Conservation (phyloP, 2,113 vertebrate species). For the Rhinolophus ferrumequinum region DNA sequence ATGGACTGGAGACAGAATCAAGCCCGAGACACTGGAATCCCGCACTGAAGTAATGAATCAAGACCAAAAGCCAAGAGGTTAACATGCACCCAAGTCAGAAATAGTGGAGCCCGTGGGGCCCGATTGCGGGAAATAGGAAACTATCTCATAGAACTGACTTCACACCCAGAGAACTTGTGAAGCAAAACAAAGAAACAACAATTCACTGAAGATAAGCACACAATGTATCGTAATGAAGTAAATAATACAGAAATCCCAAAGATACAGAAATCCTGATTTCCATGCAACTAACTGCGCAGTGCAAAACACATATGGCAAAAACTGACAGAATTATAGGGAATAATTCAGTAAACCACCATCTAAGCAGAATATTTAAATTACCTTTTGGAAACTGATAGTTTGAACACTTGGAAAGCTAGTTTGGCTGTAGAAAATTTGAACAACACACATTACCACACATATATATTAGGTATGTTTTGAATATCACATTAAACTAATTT, state of each 20-base stretch:
- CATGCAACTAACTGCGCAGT: not conserved
- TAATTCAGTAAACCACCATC: not conserved
- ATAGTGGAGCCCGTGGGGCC: too few species aligned
- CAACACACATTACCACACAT: not conserved
- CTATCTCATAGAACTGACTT: not conserved
- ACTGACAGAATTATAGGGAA: not conserved
- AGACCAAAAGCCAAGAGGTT: not conserved
- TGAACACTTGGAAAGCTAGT: not conserved
- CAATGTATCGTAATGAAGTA: not conserved
- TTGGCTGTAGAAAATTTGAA: not conserved
- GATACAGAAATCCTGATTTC: not conserved
- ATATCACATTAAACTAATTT: not conserved
- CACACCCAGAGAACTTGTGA: not conserved
- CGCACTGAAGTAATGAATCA: not conserved
- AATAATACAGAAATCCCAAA: not conserved
- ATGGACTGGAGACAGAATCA: not conserved
- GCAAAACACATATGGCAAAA: not conserved
- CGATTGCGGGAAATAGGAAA: not conserved
- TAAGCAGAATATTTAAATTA: not conserved
- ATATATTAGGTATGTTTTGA: not conserved
- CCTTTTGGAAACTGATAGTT: not conserved
- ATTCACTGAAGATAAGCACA: not conserved
- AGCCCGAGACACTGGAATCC: not conserved
- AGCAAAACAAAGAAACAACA: not conserved
- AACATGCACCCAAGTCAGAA: not conserved